Evolutionary conservation across 2,113 vertebrate genomes (phyloP).

Genomic region (Sander vitreus): DNA sequence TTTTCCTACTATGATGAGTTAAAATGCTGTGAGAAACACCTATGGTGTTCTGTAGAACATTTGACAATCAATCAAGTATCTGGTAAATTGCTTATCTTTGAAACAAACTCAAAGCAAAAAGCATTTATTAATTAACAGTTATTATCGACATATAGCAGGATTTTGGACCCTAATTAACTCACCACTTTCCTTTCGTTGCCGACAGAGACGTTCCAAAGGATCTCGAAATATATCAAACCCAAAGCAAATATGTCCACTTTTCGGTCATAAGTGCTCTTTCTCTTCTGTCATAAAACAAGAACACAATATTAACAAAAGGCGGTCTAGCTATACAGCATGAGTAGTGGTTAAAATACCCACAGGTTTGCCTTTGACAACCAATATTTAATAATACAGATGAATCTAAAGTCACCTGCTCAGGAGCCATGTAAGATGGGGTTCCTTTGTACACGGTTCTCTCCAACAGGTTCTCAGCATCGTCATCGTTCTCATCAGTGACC

Average conservation of each 20-base stretch:
- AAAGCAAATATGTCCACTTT: slow-evolving; percentile 92
- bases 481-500: slow-evolving; percentile 75
- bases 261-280: slow-evolving; percentile 71
- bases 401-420: slow-evolving; percentile 76
- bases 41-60: neutral
- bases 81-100: neutral
- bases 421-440: slow-evolving; percentile 81
- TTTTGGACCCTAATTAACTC: slow-evolving; percentile 22
- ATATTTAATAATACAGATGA: neutral
- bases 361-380: neutral
- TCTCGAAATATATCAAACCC: slow-evolving; percentile 91
- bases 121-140: neutral
- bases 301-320: neutral
- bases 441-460: slow-evolving; percentile 73
- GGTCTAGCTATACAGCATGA: neutral
- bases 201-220: slow-evolving; percentile 74
- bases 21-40: neutral
- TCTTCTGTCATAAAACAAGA: slow-evolving; percentile 60
- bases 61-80: neutral
- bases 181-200: slow-evolving; percentile 61
- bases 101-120: slow-evolving; percentile 2
- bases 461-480: slow-evolving; percentile 36
- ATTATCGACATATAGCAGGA: neutral
- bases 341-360: neutral
- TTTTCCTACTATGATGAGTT: neutral